phyloP scores from a whole-genome alignment of 1,140 invertebrate species.

The Teleogryllus occipitalis region DNA sequence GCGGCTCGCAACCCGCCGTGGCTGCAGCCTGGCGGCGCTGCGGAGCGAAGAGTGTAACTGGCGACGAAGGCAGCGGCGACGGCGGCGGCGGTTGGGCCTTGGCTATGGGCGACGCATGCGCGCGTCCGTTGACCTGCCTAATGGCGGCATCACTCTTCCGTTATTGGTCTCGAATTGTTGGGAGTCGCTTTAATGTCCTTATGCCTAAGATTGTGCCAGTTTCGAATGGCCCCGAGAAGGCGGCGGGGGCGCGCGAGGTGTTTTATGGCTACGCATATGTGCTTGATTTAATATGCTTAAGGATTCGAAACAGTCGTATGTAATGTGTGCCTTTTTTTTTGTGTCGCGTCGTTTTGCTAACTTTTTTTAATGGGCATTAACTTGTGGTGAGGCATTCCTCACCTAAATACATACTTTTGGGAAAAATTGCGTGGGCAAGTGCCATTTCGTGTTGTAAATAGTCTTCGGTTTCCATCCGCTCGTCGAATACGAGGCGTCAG shows the following conservation, averaged over 20 bases:
- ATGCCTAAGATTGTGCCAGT: background rate
- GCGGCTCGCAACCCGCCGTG: too few species aligned
- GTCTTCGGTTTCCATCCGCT: too few species aligned
- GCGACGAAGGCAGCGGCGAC: too few species aligned
- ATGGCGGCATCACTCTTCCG: background rate
- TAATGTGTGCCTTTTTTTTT: background rate
- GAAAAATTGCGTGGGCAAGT: background rate
- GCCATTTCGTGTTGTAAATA: background rate
- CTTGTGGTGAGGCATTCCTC: background rate
- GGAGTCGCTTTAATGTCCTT: background rate
- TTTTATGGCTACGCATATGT: background rate
- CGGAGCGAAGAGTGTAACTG: too few species aligned
- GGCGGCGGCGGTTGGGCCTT: too few species aligned
- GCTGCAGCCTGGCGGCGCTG: too few species aligned
- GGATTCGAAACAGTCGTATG: too few species aligned
- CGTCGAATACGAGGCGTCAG: too few species aligned
- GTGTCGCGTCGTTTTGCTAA: background rate
- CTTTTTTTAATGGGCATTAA: background rate
- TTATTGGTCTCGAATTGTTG: background rate
- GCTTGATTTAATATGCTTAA: background rate
- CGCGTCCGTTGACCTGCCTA: background rate
- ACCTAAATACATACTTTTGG: background rate
- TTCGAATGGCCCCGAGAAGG: background rate
- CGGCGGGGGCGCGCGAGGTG: background rate
- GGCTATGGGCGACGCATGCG: too few species aligned